A percentile compares a stretch with the other conserved stretches of the same genome.
phyloP scores from a whole-genome alignment of 37 sponge, comb jelly and placozoan genomes.

The Theonella swinhoei region DNA sequence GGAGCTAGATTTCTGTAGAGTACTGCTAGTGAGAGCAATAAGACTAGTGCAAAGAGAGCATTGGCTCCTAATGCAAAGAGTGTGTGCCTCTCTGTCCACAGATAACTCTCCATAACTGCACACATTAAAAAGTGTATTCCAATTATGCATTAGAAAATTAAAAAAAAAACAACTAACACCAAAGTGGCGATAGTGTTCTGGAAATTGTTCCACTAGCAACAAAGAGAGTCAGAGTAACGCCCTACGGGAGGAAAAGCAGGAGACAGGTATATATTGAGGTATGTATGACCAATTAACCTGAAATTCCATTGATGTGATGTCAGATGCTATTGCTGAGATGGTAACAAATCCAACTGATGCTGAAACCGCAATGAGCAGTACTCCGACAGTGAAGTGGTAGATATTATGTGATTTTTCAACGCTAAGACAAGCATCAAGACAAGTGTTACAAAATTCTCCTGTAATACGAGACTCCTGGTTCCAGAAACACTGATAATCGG shows the following conservation, averaged over 20 bases:
- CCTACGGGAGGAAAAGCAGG: no score
- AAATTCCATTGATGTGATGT: neutral
- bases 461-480: neutral
- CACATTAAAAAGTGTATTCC: no score
- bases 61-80: neutral
- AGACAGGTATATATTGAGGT: no score
- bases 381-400: neutral
- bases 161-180: neutral
- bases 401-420: neutral
- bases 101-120: neutral
- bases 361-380: neutral
- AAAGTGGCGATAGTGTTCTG: neutral
- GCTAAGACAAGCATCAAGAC: neutral
- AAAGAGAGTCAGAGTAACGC: neutral
- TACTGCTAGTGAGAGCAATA: neutral
- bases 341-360: neutral
- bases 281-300: no score
- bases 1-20: neutral
- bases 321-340: neutral
- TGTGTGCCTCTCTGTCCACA: neutral
- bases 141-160: no score
- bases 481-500: neutral
- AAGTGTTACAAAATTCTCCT: neutral
- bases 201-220: neutral
- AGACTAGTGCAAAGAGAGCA: neutral